Base-by-base conservation (phyloP, 2,797 vertebrate species). In the Channallabes apus region DNA sequence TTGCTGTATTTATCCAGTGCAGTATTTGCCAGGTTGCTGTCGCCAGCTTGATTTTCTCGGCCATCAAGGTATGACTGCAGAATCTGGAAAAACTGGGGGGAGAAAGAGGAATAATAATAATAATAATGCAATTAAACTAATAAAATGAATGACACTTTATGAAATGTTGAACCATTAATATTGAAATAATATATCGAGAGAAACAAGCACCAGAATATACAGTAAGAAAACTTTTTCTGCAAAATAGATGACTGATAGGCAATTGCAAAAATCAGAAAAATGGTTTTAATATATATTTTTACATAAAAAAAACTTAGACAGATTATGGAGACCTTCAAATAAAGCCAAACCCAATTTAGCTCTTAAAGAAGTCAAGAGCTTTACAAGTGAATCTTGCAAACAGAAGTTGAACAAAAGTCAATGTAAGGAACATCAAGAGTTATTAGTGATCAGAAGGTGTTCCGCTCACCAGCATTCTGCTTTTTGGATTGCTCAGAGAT, bases 401-500 rank as follows among this genome's bases (percentile, higher is more conserved):
- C 11, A 22, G 29, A 2, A 75, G 15, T 51, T 6, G 27, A 15
- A 27, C 4, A 51, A 6, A 73, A n/a, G 68, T 24, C 0, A 7
- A 11, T 38, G 12, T 38, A 5, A 41, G 32, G 22, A n/a, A 62
- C 35, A 27, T 27, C 62, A 15, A 64, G 24, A 46, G 32, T 51
- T 80, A 46, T 80, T n/a, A 62, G 14, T 11, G 59, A 64, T 46
- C 35, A 79, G 35, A 46, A 41, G n/a, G 29, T 82, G 65, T 20
- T 54, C 35, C 38, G 79, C 86, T 92, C 89, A 92, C 84, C 86
- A 89, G 86, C 68, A 87, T 88, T 71, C 91, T 90, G 90, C 91
- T 91, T 73, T 93, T 91, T 85, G 91, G 84, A 85, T 94, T 93
- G 86, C 86, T 87, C 41, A 87, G 72, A 84, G 86, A 89, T 89